Conservation (phyloP, 2,888 invertebrate species). For the Epinotia demarniana region DNA sequence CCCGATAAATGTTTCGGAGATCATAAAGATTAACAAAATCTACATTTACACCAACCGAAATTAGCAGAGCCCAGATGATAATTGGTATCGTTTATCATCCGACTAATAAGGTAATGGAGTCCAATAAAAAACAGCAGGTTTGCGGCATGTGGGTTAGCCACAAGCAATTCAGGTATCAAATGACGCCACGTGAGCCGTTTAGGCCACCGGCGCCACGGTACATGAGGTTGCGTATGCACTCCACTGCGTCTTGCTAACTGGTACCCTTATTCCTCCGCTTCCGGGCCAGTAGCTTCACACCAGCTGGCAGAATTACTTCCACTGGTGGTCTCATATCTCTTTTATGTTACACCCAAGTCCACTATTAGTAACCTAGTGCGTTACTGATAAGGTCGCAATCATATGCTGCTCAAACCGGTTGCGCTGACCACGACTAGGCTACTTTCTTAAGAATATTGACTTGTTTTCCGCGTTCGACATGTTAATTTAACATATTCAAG, state of each 20-base stretch:
- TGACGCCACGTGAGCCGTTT: slow-evolving; percentile 58
- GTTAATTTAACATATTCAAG: slow-evolving; percentile 34
- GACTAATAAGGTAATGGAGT: slow-evolving; percentile 45
- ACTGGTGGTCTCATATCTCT: slow-evolving; percentile 33
- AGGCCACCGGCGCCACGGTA: slow-evolving; percentile 53
- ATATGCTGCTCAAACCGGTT: slow-evolving; percentile 70
- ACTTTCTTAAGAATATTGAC: slow-evolving; percentile 70
- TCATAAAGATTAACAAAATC: slow-evolving; percentile 34
- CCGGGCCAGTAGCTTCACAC: slow-evolving; percentile 63
- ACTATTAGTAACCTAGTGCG: slow-evolving; percentile 63
- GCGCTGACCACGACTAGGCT: slow-evolving; percentile 60
- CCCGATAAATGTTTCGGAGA: slow-evolving; percentile 1
- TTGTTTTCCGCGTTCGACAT: slow-evolving; percentile 55
- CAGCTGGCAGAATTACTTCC: slow-evolving; percentile 54
- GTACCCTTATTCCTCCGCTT: slow-evolving; percentile 67
- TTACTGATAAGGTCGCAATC: slow-evolving; percentile 65
- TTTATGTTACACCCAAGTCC: slow-evolving; percentile 45
- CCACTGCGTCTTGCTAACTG: slow-evolving; percentile 68
- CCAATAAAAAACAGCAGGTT: slow-evolving; percentile 43
- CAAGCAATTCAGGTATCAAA: slow-evolving; percentile 60
- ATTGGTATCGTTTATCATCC: slow-evolving; percentile 45
- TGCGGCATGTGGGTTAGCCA: slow-evolving; percentile 55
- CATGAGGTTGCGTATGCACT: slow-evolving; percentile 72
- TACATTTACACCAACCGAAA: slow-evolving; percentile 31
- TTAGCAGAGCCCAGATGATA: slow-evolving; percentile 36